Evolutionary conservation across 2,113 vertebrate genomes (phyloP).

Genomic region (Coturnix japonica): DNA sequence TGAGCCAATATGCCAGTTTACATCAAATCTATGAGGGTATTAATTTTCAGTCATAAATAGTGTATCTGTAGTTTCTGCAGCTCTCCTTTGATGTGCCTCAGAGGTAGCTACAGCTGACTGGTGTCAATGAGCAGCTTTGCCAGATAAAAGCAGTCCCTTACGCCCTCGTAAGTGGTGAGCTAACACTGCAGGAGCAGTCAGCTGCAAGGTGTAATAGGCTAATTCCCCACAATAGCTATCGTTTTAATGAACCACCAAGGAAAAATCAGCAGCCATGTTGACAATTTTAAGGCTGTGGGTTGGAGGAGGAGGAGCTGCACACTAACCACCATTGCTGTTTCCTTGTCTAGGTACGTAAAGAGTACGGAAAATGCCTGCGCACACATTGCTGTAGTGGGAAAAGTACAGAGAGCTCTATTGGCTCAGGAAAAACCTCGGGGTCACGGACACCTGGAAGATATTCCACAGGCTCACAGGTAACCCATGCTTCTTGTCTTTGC

Average conservation of each 20-base stretch:
- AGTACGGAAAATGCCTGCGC: constrained; percentile 95
- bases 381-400: constrained; percentile 96
- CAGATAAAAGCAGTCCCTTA: neutral
- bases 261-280: neutral
- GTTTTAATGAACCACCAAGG: neutral
- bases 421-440: constrained; percentile 92
- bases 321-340: constrained; percentile 48
- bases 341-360: constrained; percentile 90
- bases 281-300: neutral
- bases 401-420: constrained; percentile 94
- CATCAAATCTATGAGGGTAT: constrained; percentile 31
- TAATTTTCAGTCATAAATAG: constrained; percentile 31
- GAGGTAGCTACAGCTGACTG: neutral
- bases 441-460: constrained; percentile 93
- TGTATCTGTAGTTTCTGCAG: neutral
- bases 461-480: constrained; percentile 95
- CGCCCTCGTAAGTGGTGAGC: neutral
- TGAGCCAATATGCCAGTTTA: constrained; percentile 13
- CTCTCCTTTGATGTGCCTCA: constrained; percentile 27
- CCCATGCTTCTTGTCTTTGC: neutral
- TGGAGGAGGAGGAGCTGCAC: constrained; percentile 9
- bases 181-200: neutral
- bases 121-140: neutral
- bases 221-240: neutral
- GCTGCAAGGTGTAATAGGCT: neutral